phyloP scores from a whole-genome alignment of 2,797 vertebrate genomes.

The Girardinus metallicus region DNA sequence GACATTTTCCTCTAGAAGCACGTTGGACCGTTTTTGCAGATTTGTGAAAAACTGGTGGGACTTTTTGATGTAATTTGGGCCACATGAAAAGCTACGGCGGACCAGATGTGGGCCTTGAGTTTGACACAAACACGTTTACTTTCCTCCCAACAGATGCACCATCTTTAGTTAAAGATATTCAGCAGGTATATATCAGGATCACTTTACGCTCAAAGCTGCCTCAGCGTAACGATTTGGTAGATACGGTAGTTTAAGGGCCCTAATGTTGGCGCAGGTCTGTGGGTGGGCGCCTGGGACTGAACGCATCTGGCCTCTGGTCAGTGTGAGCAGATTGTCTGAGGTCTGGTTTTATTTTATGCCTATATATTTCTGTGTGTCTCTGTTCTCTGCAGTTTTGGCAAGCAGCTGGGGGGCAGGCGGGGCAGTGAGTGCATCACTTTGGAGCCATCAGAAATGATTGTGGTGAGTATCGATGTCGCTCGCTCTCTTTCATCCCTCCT shows the following conservation, averaged over 20 bases:
- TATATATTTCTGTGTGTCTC: constrained; percentile 17
- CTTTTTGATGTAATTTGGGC: too few species aligned
- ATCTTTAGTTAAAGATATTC: constrained; percentile 3
- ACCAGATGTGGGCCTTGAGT: too few species aligned
- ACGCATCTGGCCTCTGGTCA: constrained; percentile 18
- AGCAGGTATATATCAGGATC: not conserved
- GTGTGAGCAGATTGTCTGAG: constrained; percentile 1
- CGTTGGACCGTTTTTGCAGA: too few species aligned
- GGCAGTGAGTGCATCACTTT: constrained; percentile 97
- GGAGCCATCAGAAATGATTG: constrained; percentile 98
- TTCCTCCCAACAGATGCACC: constrained; percentile 8
- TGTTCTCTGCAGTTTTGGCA: constrained; percentile 89
- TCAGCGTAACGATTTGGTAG: not conserved
- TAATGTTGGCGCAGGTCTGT: not conserved
- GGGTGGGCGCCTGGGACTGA: constrained; percentile 24
- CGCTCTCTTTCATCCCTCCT: constrained; percentile 12
- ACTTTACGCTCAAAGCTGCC: not conserved
- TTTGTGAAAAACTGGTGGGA: too few species aligned
- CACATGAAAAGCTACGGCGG: too few species aligned
- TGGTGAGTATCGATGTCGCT: constrained; percentile 84
- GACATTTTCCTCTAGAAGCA: too few species aligned
- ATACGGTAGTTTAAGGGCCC: not conserved
- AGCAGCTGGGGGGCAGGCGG: constrained; percentile 94
- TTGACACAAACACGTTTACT: not conserved
- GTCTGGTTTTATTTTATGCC: constrained; percentile 31